Evolutionary conservation across 2,113 vertebrate species (phyloP).

Genomic region (Aleadryas rufinucha): DNA sequence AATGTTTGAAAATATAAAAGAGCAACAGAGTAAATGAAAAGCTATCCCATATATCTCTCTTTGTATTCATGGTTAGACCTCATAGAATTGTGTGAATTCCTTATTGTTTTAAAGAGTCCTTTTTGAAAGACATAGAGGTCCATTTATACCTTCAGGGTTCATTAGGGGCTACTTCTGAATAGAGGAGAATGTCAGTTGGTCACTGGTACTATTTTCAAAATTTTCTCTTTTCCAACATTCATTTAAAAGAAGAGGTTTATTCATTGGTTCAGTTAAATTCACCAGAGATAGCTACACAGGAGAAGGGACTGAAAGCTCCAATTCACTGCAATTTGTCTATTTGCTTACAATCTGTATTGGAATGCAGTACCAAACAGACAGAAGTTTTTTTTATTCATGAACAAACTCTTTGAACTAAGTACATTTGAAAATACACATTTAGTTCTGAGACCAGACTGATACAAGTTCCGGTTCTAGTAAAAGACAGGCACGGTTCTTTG

Average conservation of each 20-base stretch:
- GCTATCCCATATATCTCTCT: not conserved
- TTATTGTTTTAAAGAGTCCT: not conserved
- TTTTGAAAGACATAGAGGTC: not conserved
- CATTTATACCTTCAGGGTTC: not conserved
- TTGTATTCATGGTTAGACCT: not conserved
- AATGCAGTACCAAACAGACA: conserved; percentile 28
- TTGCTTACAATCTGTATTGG: conserved; percentile 29
- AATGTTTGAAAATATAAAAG: not conserved
- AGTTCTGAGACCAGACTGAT: not conserved
- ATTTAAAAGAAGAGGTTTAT: conserved; percentile 46
- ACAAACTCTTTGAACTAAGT: conserved; percentile 2
- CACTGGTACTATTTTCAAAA: not conserved
- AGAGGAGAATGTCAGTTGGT: not conserved
- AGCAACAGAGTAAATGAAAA: not conserved
- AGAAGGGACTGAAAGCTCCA: conserved; percentile 50
- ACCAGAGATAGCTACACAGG: not conserved
- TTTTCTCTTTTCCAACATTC: not conserved
- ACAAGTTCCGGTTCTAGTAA: not conserved
- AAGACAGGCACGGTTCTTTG: not conserved
- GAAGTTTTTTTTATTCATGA: not conserved
- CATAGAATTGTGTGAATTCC: not conserved
- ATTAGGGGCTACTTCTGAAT: not conserved
- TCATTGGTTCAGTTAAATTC: conserved; percentile 46
- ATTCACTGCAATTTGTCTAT: conserved; percentile 51
- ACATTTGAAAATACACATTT: not conserved